Percentiles rank a stretch among this genome's conserved stretches.
phyloP scores from a whole-genome alignment of 1,140 invertebrate species.

The Leptoteleia sp. region DNA sequence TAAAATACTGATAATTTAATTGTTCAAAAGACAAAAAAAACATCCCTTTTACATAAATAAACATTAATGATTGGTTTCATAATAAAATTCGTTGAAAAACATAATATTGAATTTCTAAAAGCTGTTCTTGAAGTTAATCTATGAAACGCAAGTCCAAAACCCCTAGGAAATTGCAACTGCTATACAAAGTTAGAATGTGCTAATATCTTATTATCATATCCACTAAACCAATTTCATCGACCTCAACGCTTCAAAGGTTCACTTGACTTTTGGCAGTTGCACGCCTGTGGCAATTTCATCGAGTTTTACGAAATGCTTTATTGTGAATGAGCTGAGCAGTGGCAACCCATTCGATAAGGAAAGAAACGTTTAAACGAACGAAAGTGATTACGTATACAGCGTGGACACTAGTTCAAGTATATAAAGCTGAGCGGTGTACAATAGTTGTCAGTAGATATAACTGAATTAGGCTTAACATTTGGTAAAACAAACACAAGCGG shows the following conservation, averaged over 20 bases:
- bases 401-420: constrained; percentile 53
- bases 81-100: too few relatives aligned
- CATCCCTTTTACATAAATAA: too few relatives aligned
- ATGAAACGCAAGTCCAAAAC: too few relatives aligned
- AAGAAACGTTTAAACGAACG: constrained; percentile 64
- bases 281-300: constrained; percentile 34
- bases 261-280: constrained; percentile 25
- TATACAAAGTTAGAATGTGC: not conserved
- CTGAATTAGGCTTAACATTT: constrained; percentile 23
- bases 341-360: constrained; percentile 46
- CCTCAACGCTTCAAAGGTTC: constrained; percentile 29
- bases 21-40: too few relatives aligned
- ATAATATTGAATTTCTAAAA: too few relatives aligned
- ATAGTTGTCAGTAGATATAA: constrained; percentile 57
- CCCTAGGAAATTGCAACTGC: too few relatives aligned
- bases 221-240: constrained; percentile 11
- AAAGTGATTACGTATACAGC: constrained; percentile 68
- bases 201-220: constrained; percentile 22
- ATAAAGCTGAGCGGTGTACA: constrained; percentile 56
- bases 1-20: too few relatives aligned
- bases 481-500: constrained; percentile 5
- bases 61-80: too few relatives aligned
- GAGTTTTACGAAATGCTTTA: constrained; percentile 63
- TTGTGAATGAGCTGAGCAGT: constrained; percentile 50
- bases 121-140: too few relatives aligned